A percentile compares a stretch with the other conserved stretches of the same genome.
Evolutionary conservation across 2,888 invertebrate species (phyloP).

Genomic region (Drosophila trichaetosa): DNA sequence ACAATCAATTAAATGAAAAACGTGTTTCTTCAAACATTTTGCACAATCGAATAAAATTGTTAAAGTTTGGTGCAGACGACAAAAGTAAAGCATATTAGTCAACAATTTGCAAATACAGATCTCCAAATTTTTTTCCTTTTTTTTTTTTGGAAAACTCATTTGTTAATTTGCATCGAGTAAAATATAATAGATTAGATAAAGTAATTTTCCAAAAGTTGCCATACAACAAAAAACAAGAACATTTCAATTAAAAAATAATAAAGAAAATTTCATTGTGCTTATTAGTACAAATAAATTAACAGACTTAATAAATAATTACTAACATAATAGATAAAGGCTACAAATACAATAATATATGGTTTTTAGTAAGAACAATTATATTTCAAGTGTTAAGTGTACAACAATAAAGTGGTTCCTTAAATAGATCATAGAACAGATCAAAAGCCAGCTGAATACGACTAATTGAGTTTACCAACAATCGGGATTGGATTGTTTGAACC

Average conservation of each 20-base stretch:
- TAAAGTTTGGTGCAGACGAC: constrained; percentile 52
- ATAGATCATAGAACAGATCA: not conserved
- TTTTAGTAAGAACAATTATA: not conserved
- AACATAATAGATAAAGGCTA: not conserved
- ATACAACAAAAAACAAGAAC: not conserved
- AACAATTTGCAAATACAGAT: constrained; percentile 1
- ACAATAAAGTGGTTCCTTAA: not conserved
- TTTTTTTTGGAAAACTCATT: not conserved
- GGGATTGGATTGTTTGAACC: too few species aligned
- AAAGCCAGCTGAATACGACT: not conserved
- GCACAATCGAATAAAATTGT: constrained; percentile 41
- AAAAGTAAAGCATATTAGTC: constrained; percentile 51
- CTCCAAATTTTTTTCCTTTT: too few species aligned
- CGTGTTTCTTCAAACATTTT: constrained; percentile 29
- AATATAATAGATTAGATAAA: not conserved
- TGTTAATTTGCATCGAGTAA: constrained; percentile 8
- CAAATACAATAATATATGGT: not conserved
- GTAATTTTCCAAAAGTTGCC: not conserved
- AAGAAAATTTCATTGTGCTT: not conserved
- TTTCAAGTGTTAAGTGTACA: not conserved
- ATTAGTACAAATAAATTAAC: not conserved
- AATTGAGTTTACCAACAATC: not conserved
- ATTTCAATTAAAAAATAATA: not conserved
- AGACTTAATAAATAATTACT: not conserved
- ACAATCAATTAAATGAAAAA: constrained; percentile 62